phyloP scores from a whole-genome alignment of 2,888 invertebrate species.

The Argyra leucocephala region DNA sequence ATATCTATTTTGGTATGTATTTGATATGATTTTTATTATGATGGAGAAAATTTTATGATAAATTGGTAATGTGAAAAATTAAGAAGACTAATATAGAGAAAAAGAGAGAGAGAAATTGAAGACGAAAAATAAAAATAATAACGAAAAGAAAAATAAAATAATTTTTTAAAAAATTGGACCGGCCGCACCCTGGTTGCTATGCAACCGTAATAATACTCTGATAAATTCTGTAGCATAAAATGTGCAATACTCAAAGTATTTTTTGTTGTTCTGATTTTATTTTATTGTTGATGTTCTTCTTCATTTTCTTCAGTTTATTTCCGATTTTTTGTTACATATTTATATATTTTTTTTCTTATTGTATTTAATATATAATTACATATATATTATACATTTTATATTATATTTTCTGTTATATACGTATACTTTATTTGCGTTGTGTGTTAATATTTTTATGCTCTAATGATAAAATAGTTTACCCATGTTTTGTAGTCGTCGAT shows the following conservation, averaged over 20 bases:
- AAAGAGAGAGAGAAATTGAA: neutral
- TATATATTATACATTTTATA: neutral
- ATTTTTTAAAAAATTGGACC: neutral
- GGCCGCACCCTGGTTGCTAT: constrained; percentile 12
- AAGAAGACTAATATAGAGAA: neutral
- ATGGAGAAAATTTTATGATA: too few relatives aligned
- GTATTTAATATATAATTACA: too few relatives aligned
- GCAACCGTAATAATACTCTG: neutral
- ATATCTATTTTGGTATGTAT: too few relatives aligned
- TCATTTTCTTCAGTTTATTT: neutral
- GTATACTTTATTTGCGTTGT: neutral
- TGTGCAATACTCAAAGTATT: neutral
- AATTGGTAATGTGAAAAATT: too few relatives aligned
- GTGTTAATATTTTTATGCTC: constrained; percentile 5
- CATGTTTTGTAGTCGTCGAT: neutral
- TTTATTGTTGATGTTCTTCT: neutral
- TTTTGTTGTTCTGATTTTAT: neutral
- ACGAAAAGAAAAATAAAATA: too few relatives aligned
- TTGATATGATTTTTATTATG: too few relatives aligned
- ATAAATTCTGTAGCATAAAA: neutral
- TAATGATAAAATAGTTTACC: constrained; percentile 1
- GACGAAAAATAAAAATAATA: neutral
- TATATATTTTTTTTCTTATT: neutral
- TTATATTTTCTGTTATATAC: neutral
- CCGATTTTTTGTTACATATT: neutral